These are phyloP conservation scores for Campoplex capitator DNA, from an alignment of 2,888 invertebrate species.

Conservation along the genomic window DNA sequence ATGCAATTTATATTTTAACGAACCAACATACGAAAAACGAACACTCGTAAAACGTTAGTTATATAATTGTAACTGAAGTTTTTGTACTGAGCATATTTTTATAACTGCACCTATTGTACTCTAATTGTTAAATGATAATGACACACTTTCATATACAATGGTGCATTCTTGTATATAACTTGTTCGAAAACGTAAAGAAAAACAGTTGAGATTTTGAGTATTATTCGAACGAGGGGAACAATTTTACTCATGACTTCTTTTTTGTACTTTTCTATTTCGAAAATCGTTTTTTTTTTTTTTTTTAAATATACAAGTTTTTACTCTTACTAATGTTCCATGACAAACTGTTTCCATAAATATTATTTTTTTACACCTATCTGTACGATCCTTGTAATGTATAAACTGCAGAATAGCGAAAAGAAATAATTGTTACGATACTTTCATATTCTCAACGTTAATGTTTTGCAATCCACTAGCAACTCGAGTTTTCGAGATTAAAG, in stretches of 20 bases:
- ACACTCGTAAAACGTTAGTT: constrained; percentile 29
- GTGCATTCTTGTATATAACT: constrained; percentile 69
- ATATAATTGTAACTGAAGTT: constrained; percentile 8
- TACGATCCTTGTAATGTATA: constrained; percentile 46
- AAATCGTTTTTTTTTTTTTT: constrained; percentile 16
- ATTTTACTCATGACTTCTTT: constrained; percentile 44
- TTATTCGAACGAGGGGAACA: constrained; percentile 54
- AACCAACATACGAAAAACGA: neutral
- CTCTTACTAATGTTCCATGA: constrained; percentile 50
- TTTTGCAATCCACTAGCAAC: neutral
- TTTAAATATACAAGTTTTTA: constrained; percentile 42
- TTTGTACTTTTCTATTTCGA: constrained; percentile 61
- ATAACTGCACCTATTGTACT: constrained; percentile 56
- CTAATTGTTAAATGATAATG: constrained; percentile 56
- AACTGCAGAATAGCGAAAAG: constrained; percentile 30
- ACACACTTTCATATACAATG: constrained; percentile 56
- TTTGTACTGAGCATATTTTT: constrained; percentile 40
- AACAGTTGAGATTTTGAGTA: constrained; percentile 45
- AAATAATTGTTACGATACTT: neutral
- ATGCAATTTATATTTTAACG: constrained; percentile 43
- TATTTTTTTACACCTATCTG: constrained; percentile 26
- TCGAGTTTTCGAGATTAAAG: neutral
- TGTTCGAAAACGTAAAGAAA: constrained; percentile 51
- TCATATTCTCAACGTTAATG: neutral
- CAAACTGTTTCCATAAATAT: constrained; percentile 20